Conservation (phyloP, 64 coral and sea anemone species). For the Montipora cactus region DNA sequence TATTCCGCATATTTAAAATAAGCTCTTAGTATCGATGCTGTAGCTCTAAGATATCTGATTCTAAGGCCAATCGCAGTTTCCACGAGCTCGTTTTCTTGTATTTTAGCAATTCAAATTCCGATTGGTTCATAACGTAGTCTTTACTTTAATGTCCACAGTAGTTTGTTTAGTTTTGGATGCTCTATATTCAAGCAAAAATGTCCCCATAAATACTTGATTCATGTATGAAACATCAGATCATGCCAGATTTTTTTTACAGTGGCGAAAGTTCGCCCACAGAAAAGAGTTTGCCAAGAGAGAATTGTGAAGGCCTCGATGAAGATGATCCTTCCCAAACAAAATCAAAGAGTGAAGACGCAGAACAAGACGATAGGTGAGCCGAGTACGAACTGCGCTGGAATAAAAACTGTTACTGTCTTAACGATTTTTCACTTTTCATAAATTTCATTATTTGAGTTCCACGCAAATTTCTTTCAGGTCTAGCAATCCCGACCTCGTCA, state of each 20-base stretch:
- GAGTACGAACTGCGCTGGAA: not conserved
- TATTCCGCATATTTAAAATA: no score
- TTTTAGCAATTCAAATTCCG: no score
- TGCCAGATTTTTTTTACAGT: slow-evolving; percentile 39
- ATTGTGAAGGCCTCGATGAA: slow-evolving; percentile 64
- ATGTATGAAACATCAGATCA: no score
- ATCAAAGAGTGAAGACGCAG: slow-evolving; percentile 9
- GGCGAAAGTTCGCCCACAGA: slow-evolving; percentile 83
- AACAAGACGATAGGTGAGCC: slow-evolving; percentile 24
- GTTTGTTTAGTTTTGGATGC: no score
- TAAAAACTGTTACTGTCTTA: not conserved
- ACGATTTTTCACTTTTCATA: not conserved
- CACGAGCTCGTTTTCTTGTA: no score
- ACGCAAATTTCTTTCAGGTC: not conserved
- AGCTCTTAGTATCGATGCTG: no score
- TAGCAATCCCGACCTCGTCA: slow-evolving; percentile 74
- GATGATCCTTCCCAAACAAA: slow-evolving; percentile 34
- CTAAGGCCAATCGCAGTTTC: no score
- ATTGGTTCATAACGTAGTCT: no score
- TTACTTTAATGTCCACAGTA: no score
- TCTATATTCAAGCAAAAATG: no score
- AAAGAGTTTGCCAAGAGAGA: slow-evolving; percentile 61
- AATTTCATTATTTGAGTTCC: not conserved
- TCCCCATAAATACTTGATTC: no score
- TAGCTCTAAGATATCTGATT: no score